phyloP scores from a whole-genome alignment of 2,888 invertebrate genomes.

The Aelia acuminata region DNA sequence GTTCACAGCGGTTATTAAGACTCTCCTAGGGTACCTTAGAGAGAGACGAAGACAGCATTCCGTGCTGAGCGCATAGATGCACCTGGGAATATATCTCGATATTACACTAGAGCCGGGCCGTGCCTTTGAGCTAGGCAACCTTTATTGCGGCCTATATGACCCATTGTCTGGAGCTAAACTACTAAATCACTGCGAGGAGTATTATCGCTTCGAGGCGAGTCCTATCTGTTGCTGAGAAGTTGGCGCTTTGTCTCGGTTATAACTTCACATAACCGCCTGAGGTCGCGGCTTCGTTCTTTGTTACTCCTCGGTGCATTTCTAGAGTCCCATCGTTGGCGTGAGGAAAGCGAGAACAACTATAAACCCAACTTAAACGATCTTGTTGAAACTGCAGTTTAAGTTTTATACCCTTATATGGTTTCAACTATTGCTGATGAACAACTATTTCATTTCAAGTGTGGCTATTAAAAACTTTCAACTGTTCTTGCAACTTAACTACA shows the following conservation, averaged over 20 bases:
- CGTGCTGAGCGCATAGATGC: constrained; percentile 11
- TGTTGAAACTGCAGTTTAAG: not conserved
- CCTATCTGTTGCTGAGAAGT: constrained; percentile 14
- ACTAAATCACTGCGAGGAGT: not conserved
- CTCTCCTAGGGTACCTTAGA: not conserved
- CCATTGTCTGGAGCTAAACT: constrained; percentile 47
- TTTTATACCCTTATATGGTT: too few relatives aligned
- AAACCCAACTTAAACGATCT: not conserved
- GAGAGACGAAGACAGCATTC: constrained; percentile 6
- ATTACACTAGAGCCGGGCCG: constrained; percentile 36
- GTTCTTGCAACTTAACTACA: too few relatives aligned
- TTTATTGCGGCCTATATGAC: constrained; percentile 36
- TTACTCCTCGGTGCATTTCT: not conserved
- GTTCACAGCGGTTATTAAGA: constrained; percentile 46
- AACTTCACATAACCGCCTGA: constrained; percentile 27
- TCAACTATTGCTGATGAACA: too few relatives aligned
- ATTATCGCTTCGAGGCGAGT: not conserved
- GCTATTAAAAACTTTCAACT: too few relatives aligned
- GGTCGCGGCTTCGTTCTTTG: not conserved
- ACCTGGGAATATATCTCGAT: constrained; percentile 27
- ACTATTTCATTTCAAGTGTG: too few relatives aligned
- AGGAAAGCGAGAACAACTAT: not conserved
- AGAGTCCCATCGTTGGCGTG: not conserved
- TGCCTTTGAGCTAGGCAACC: not conserved
- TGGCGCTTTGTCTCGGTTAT: constrained; percentile 11